Base-by-base conservation (phyloP, 2,797 vertebrate species). In the Oryzias sinensis region DNA sequence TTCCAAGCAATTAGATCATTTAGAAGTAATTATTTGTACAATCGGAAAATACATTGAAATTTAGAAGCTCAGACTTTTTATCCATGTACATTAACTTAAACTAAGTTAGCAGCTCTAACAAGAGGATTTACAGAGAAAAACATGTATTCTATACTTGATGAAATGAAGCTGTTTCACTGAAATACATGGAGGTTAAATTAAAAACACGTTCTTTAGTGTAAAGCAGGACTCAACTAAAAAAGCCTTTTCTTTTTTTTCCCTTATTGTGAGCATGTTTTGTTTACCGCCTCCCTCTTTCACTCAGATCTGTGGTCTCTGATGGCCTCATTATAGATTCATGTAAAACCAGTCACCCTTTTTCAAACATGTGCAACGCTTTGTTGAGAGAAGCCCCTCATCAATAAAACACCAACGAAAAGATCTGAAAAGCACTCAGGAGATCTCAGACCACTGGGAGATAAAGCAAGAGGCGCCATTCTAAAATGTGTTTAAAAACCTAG, bases 281-380 rank as follows among this genome's bases (percentile, higher is more conserved):
- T 37, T 33, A 33, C 29, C 2, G 29, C 9, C 29, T 11, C 29
- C 29, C 9, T 4, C 8, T 33, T 37, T 37, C 33, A 11, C 33
- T 11, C 2, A 37, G 33, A 37, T 37, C 33, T 2, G 33, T 37
- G 33, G 33, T 37, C 9, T 11, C 11, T 37, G 11, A 37, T 13
- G 0, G 33, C 9, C 33, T 37, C 11, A 37, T 37, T 37, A 37
- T 37, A 37, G 9, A 37, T 37, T 37, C 33, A 37, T 37, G 33
- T 37, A 37, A 37, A 37, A 65, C 59, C 50, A 66, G 24, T 50
- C 50, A 47, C 52, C 24, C 33, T 37, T 37, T 61, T 49, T 58
- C 33, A 63, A 59, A 63, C 56, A 57, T 49, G 52, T 37, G 33
- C 33, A 53, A 41, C 48, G 43, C 55, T 68, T 55, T 68, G 64